A percentile compares a stretch with the other conserved stretches of the same genome.
Conservation (phyloP, 2,797 vertebrate genomes). For the Myotis findleyi region DNA sequence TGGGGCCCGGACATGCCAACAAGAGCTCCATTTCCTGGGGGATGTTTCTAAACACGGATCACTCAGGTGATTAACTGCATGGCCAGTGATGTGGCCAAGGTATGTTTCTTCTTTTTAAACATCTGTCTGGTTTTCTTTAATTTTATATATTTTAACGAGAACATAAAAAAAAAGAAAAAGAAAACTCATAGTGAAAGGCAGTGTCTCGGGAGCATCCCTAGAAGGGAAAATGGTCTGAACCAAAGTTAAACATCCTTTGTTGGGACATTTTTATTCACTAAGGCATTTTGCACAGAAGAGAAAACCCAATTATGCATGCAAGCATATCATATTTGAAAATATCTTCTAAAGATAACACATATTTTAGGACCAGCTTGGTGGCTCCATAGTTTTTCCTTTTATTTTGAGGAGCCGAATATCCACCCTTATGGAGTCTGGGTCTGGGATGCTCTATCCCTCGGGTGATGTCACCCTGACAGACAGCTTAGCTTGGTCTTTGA, state of each 20-base stretch:
- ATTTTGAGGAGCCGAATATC: neutral
- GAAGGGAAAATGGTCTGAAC: neutral
- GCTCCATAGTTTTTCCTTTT: neutral
- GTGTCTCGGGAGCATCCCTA: neutral
- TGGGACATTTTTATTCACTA: neutral
- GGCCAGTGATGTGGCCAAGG: neutral
- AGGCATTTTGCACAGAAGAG: neutral
- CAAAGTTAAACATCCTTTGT: neutral
- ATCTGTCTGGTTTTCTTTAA: neutral
- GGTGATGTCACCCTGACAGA: constrained; percentile 28
- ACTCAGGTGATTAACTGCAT: fast-evolving
- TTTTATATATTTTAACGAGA: neutral
- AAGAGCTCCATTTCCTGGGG: neutral
- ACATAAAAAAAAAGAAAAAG: neutral
- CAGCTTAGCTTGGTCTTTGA: constrained; percentile 72
- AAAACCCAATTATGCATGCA: neutral
- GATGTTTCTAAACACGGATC: neutral
- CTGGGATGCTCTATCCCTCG: neutral
- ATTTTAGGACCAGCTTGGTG: neutral
- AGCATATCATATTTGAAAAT: neutral
- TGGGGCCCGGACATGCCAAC: neutral
- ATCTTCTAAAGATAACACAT: neutral
- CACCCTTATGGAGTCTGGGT: neutral
- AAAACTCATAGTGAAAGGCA: neutral
- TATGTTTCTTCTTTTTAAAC: neutral